These are phyloP conservation scores for Vulpes vulpes DNA, from an alignment of 2,113 vertebrate genomes.

Conservation along the genomic window DNA sequence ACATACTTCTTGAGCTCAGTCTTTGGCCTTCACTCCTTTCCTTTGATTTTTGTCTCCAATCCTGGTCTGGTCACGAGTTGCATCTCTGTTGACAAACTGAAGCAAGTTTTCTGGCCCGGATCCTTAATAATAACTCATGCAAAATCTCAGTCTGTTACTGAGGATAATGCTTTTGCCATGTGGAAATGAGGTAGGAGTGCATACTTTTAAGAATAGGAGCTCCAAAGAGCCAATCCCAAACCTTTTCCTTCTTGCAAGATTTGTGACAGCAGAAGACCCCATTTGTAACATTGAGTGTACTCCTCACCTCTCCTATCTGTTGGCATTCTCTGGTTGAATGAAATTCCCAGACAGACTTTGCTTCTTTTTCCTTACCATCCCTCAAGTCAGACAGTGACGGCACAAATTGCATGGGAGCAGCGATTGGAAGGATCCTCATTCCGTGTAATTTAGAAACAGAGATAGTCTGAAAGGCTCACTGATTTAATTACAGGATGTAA, in stretches of 20 bases:
- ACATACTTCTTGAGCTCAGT: neutral
- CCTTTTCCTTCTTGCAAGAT: neutral
- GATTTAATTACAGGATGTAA: constrained; percentile 70
- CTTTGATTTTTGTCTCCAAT: constrained; percentile 36
- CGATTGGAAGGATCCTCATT: neutral
- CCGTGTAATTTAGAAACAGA: constrained; percentile 52
- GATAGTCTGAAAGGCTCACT: neutral
- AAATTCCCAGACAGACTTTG: neutral
- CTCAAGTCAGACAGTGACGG: neutral
- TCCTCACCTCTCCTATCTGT: accelerated
- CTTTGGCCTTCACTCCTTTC: neutral
- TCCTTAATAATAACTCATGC: constrained; percentile 60
- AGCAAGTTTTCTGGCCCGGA: constrained; percentile 31
- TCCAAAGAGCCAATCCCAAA: neutral
- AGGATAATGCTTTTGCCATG: neutral
- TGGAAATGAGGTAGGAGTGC: neutral
- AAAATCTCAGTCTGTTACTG: neutral
- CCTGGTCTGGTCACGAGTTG: neutral
- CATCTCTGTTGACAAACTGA: neutral
- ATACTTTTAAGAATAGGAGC: neutral
- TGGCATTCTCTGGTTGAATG: neutral
- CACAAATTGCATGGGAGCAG: neutral
- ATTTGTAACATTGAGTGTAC: neutral
- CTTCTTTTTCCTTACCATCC: neutral
- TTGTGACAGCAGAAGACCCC: too few species aligned